These are phyloP conservation scores for Chiroxiphia lanceolata DNA, from an alignment of 2,797 vertebrate genomes.

Conservation along the genomic window DNA sequence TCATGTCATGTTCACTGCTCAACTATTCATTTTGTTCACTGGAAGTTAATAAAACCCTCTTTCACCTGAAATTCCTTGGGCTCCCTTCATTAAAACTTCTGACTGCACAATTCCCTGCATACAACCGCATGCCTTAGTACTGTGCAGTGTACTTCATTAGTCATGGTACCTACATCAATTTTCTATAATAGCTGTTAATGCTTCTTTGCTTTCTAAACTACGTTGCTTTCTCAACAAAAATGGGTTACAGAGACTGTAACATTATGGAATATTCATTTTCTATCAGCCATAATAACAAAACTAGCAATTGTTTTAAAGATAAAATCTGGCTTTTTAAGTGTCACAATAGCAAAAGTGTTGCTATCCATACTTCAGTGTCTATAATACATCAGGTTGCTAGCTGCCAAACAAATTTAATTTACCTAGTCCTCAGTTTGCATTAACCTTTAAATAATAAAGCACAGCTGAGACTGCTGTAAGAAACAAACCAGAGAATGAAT, in stretches of 20 bases:
- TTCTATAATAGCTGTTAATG: slow-evolving; percentile 52
- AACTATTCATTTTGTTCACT: slow-evolving; percentile 47
- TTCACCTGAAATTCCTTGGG: slow-evolving; percentile 50
- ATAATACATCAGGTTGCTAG: slow-evolving; percentile 27
- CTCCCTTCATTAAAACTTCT: slow-evolving; percentile 56
- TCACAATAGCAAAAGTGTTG: slow-evolving; percentile 24
- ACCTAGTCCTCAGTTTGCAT: slow-evolving; percentile 74
- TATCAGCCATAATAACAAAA: background rate
- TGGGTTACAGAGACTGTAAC: slow-evolving; percentile 20
- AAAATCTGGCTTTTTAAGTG: slow-evolving; percentile 35
- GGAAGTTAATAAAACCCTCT: slow-evolving; percentile 26
- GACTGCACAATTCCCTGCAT: slow-evolving; percentile 28
- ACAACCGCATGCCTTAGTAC: slow-evolving; percentile 23
- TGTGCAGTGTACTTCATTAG: slow-evolving; percentile 54
- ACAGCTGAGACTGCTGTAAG: slow-evolving; percentile 78
- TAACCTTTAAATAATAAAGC: slow-evolving; percentile 80
- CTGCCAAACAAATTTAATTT: slow-evolving; percentile 75
- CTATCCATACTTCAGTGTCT: slow-evolving; percentile 30
- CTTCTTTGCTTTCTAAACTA: slow-evolving; percentile 42
- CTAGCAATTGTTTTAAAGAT: slow-evolving; percentile 40
- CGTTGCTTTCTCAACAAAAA: slow-evolving; percentile 32
- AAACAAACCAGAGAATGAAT: slow-evolving; percentile 78
- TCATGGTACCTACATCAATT: slow-evolving; percentile 58
- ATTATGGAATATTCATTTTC: slow-evolving; percentile 26
- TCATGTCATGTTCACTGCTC: slow-evolving; percentile 41